Evolutionary conservation across 2,888 invertebrate genomes (phyloP), one percentile per base, ranked within the genome.

Genomic region (Patella depressa): DNA sequence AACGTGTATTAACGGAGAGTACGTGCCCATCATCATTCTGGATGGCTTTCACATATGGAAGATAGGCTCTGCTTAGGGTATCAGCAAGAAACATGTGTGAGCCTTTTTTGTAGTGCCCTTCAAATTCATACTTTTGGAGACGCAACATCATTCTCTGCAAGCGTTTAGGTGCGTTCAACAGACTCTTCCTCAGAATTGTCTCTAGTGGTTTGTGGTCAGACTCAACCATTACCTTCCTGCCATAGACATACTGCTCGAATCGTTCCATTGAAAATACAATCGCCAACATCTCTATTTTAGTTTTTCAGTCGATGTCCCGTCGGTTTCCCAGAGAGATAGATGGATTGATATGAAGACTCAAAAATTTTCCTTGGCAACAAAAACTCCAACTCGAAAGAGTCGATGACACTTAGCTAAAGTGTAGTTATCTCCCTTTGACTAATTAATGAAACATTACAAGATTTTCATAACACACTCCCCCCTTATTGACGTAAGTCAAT

Each of bases 121-220:
- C 72, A 24, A 70, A 70, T 4, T 79, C 78, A 71, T 75, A 82
- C 71, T 75, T 79, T 65, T 81, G 75, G 14, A 82, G 69, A n/a
- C 76, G 45, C n/a, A 79, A 29, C 53, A 79, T n/a, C 77, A 79
- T 77, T 9, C 74, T 24, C 59, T 79, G 74, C 12, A 79, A 19
- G 5, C 71, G 53, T 69, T 77, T 79, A 9, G 74, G 77, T 14
- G 77, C 71, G 24, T 70, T 74, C 29, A 70, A 57, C 15, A 78
- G 75, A 73, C 71, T 72, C 54, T 80, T 80, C 4, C 54, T 29
- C 19, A 73, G 29, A 15, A 80, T 80, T 12, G 75, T 69, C 29
- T 80, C 77, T 12, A 78, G 54, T 9, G 81, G 80, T 72, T 81
- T 80, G 34, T 81, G 81, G 34, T 81, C 81, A 5, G 81, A 74